A percentile compares a stretch with the other conserved stretches of the same genome.
Conservation (phyloP, 2,888 invertebrate genomes). For the Cerceris ruficornis region DNA sequence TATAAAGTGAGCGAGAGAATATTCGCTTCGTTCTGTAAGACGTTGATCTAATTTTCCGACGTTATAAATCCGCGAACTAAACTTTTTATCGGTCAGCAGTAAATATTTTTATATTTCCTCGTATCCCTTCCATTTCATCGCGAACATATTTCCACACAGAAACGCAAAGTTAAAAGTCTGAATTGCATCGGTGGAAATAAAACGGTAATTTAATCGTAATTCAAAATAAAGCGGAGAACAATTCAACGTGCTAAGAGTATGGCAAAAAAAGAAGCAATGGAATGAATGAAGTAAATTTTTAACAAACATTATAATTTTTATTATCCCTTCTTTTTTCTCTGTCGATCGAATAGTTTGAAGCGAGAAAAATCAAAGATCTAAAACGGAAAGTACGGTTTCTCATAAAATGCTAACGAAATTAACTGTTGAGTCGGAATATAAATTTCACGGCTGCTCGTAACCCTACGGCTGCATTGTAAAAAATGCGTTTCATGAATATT, state of each 20-base stretch:
- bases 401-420: constrained; percentile 8
- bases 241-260: background rate
- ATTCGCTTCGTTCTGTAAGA: constrained; percentile 58
- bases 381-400: background rate
- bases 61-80: constrained; percentile 64
- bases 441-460: constrained; percentile 17
- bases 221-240: background rate
- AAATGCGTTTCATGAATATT: constrained; percentile 15
- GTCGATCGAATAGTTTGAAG: background rate
- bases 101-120: too few species aligned
- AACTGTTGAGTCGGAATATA: background rate
- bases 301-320: background rate
- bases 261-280: background rate
- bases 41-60: constrained; percentile 57
- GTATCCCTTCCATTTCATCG: background rate
- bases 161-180: background rate
- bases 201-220: background rate
- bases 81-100: too few species aligned
- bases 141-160: background rate
- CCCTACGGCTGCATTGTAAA: background rate
- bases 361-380: background rate
- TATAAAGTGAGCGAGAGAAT: constrained; percentile 49
- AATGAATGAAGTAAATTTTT: background rate
- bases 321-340: background rate
- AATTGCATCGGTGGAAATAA: background rate